phyloP scores from a whole-genome alignment of 2,888 invertebrate species.

The Phrixothrix hirtus region DNA sequence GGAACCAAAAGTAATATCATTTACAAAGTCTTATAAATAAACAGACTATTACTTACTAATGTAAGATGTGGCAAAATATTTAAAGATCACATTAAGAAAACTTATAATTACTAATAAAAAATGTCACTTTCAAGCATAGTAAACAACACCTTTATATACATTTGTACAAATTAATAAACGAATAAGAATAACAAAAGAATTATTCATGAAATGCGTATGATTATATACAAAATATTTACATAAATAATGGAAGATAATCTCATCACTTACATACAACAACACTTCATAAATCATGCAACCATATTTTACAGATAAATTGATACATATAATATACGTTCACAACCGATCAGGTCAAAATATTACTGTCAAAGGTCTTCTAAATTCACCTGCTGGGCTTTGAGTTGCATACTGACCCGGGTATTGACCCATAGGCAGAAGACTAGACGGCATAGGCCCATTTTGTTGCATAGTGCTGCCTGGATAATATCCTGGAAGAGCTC shows the following conservation, averaged over 20 bases:
- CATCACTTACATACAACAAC: conserved; percentile 5
- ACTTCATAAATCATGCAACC: too few species aligned
- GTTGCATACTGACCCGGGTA: conserved; percentile 62
- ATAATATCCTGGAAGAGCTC: conserved; percentile 62
- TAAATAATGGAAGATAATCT: conserved; percentile 1
- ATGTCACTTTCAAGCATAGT: conserved; percentile 17
- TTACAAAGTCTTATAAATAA: conserved; percentile 16
- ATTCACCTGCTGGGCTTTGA: conserved; percentile 67
- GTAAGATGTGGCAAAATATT: conserved; percentile 6
- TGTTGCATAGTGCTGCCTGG: conserved; percentile 57
- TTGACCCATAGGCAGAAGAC: conserved; percentile 68
- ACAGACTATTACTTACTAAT: conserved; percentile 12
- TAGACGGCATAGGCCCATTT: conserved; percentile 50
- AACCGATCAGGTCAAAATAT: conserved; percentile 78
- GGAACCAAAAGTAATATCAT: conserved; percentile 27
- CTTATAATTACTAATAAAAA: conserved; percentile 2
- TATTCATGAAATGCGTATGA: conserved; percentile 10
- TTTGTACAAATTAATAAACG: conserved; percentile 16
- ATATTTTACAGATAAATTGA: conserved; percentile 14
- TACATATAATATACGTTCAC: conserved; percentile 45
- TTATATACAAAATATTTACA: conserved; percentile 21
- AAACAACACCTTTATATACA: conserved; percentile 26
- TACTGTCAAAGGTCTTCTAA: conserved; percentile 74
- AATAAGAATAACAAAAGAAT: not conserved
- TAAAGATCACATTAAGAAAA: conserved; percentile 16